Base-by-base conservation (phyloP, 2,113 vertebrate species). In the Tricholaema leucomelas region DNA sequence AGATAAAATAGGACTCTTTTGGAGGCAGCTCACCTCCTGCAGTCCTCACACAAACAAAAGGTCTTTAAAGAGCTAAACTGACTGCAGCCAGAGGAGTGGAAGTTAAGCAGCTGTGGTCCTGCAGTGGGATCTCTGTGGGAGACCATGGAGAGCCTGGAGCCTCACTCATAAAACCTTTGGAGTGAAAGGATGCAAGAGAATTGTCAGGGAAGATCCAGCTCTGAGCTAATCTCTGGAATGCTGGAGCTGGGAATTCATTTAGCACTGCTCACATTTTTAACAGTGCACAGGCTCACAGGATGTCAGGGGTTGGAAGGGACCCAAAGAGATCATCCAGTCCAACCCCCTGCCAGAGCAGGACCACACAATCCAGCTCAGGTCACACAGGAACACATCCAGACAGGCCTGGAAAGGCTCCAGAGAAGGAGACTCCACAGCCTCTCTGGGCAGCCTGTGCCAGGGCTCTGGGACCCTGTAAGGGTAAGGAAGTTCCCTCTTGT, bases 1-100 rank as follows among this genome's bases (percentile, higher is more conserved):
- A 94, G 90, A 91, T 92, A 95, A 95, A 95, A 76, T 35, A 63
- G 30, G 35, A 59, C 19, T 90, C 31, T 50, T 69, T 92, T 65
- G 64, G 48, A 85, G 64, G 33, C 55, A 84, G 33, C 55, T 93
- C 59, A 72, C 91, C 93, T 95, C 90, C 86, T 90, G 73, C 31
- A 52, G 35, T 70, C 91, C 75, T 79, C 86, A 82, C 36, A 78
- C 58, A 79, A 92, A 75, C 23, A 59, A 73, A 76, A 73, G 48
- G 81, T 77, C 42, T 87, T 94, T 79, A 70, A 91, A 71, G 10
- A 76, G 63, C 55, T 70, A 79, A 90, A 90, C 21, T 3, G 3
- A 81, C 59, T 64, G 58, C 64, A 42, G 24, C 4, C 13, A 79
- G 40, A 75, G 70, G 81, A 94, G 54, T 65, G 27, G 44, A 85